Evolutionary conservation across 2,797 vertebrate genomes (phyloP).

Genomic region (Fistularia tabacaria): DNA sequence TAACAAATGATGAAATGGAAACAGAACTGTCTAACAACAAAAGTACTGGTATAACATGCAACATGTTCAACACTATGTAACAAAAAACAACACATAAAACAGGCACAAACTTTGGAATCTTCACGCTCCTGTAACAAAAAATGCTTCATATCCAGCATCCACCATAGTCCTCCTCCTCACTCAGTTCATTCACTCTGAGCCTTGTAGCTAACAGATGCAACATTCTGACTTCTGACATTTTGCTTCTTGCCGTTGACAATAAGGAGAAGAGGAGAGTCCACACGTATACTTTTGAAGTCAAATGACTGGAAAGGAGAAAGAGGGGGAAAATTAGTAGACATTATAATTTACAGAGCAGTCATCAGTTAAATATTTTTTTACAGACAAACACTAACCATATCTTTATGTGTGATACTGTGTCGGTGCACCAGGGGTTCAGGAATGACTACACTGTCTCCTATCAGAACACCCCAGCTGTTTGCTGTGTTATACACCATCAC

Average conservation of each 20-base stretch:
- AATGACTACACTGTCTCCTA: constrained; percentile 87
- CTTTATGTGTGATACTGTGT: constrained; percentile 82
- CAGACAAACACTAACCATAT: constrained; percentile 73
- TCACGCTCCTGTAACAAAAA: constrained; percentile 57
- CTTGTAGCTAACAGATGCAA: constrained; percentile 81
- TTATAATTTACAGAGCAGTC: no score
- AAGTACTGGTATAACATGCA: no score
- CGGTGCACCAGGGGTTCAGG: constrained; percentile 85
- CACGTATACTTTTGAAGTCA: constrained; percentile 85
- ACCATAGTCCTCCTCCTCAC: constrained; percentile 9
- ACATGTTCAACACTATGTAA: not conserved
- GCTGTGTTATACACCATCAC: constrained; percentile 92
- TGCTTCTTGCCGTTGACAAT: constrained; percentile 88
- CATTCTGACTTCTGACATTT: constrained; percentile 80
- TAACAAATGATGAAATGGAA: no score
- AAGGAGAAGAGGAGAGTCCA: constrained; percentile 85
- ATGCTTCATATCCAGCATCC: constrained; percentile 7
- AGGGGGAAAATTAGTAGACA: fast-evolving
- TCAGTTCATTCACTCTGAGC: constrained; percentile 78
- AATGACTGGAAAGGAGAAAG: constrained; percentile 69
- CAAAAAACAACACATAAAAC: constrained; percentile 29
- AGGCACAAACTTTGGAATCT: constrained; percentile 63
- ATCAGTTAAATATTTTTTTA: not conserved
- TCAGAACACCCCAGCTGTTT: constrained; percentile 89
- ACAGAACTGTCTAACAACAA: no score